phyloP scores from a whole-genome alignment of 2,797 vertebrate species.

The Streptopelia turtur region DNA sequence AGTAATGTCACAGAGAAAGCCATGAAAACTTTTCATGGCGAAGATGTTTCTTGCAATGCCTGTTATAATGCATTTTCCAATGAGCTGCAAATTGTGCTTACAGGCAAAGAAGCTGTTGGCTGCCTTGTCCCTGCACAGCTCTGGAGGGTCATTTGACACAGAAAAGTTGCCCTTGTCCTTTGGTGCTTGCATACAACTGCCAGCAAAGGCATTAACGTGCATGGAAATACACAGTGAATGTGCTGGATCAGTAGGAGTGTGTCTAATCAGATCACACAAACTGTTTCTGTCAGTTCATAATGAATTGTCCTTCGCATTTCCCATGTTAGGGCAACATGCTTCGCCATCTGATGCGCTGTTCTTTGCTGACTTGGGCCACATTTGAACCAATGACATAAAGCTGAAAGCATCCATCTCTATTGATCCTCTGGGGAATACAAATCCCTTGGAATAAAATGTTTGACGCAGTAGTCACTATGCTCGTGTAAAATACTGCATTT shows the following conservation, averaged over 20 bases:
- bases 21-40: neutral
- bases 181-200: neutral
- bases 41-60: neutral
- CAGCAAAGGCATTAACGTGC: neutral
- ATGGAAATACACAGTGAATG: neutral
- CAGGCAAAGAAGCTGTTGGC: neutral
- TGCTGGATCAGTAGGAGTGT: neutral
- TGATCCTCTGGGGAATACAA: neutral
- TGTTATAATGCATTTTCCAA: neutral
- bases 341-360: fast-evolving
- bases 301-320: neutral
- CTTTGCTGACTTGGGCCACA: neutral
- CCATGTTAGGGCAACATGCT: neutral
- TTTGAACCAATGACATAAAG: neutral
- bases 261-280: neutral
- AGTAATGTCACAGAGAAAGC: neutral
- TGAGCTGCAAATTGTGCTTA: neutral
- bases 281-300: neutral
- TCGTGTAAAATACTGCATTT: neutral
- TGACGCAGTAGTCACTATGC: neutral
- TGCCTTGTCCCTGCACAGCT: neutral
- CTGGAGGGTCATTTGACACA: neutral
- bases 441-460: neutral
- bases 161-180: neutral
- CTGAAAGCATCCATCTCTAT: neutral